Base-by-base conservation (phyloP, 2,113 vertebrate species). In the Mustela nigripes region DNA sequence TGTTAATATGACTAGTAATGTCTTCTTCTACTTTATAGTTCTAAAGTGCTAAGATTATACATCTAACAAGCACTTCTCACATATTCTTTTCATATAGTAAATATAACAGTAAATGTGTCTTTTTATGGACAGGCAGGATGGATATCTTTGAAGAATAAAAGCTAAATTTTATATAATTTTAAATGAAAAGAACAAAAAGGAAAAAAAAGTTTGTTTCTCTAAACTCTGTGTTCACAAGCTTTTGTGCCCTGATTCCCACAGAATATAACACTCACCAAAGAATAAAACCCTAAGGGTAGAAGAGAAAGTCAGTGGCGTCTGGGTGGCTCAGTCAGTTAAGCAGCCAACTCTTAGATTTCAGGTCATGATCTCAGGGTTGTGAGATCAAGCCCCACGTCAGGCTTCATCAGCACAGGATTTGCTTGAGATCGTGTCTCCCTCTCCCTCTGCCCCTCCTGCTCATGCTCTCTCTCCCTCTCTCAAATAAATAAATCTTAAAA, bases 161-260 rank as follows among this genome's bases (percentile, higher is more conserved):
- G 94, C 33, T 26, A 82, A 53, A 85, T 33, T 84, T 86, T 48
- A 88, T 10, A 74, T 9, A 90, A 45, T 24, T 56, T 80, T 69
- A 85, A 67, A 89, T 76, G 26, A 58, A 78, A 95, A 88, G 24
- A 21, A 89, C 28, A 89, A 7, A 73, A 82, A 96, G n/a, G 31
- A 92, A 53, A 67, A 67, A 63, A 62, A 53, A 45, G 78, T 73
- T 95, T 62, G 42, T 94, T 95, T 53, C 65, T 89, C 24, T 24
- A 81, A 89, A 48, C 19, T 36, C 16, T 26, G 16, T 74, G 71
- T 92, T 65, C 39, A 86, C 14, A 74, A 74, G 21, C 26, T 82
- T 94, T 60, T 36, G 2, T 60, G 10, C 3, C 71, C 42, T 48
- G 24, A 81, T 67, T 89, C 62, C 21, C 71, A 69, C 0, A 7